Base-by-base conservation (phyloP, 2,797 vertebrate species). In the Limnodromus scolopaceus region DNA sequence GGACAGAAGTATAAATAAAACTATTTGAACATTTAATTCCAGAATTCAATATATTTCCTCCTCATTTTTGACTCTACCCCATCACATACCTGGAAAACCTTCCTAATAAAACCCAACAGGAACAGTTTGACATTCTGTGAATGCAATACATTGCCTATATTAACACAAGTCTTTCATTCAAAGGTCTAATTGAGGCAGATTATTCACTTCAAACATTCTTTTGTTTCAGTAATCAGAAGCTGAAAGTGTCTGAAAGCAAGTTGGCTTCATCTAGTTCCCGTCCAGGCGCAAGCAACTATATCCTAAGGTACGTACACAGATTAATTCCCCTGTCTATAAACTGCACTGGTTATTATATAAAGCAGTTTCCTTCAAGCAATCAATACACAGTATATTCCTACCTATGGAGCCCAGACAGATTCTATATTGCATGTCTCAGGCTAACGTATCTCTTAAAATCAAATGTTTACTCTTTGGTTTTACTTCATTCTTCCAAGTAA, bases 191-290 rank as follows among this genome's bases (percentile, higher is more conserved):
- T 36, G 51, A 92, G 78, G 72, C 87, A 66, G 16, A 46, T 49
- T 16, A 45, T n/a, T 78, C 71, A 78, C 39, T 32, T 32, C 71
- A 84, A 82, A 60, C 51, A 25, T 77, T 82, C 61, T 81, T 83
- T 74, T 80, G 19, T 81, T 85, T 54, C 58, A 88, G 48, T 34
- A 89, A 54, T 53, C 88, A 15, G 14, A 90, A 71, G 34, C 38
- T 49, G 20, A 17, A 58, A 81, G 34, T 5, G 14, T 18, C 27
- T 15, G 16, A 49, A 48, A 72, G 13, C 25, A 77, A 60, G 46
- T 15, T 63, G 53, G 61, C 46, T 72, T 41, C 61, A 30, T 54
- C 30, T 70, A n/a, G 48, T 55, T 92, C 80, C 76, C 43, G 28
- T 60, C 71, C 77, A 61, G 69, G 17, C 69, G 22, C 63, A 70